phyloP scores from a whole-genome alignment of 2,113 vertebrate species.

The zebrafish (Danio rerio) region DNA sequence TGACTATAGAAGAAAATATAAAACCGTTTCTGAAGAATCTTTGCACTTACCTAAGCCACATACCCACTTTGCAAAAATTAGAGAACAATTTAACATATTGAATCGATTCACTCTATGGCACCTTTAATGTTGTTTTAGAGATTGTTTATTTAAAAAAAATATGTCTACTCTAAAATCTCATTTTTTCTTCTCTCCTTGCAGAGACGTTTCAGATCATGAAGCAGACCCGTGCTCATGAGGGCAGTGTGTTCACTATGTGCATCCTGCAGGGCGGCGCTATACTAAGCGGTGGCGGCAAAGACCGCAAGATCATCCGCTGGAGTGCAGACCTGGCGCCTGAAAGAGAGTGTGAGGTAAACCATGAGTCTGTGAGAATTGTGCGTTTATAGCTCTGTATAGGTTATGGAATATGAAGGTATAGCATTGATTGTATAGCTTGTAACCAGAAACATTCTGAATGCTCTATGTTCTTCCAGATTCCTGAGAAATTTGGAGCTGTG shows the following conservation, averaged over 20 bases:
- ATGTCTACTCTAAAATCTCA: not conserved
- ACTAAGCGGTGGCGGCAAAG: constrained; percentile 90
- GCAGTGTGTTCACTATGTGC: constrained; percentile 89
- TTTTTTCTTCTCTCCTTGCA: constrained; percentile 58
- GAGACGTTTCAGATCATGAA: constrained; percentile 90
- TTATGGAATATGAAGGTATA: no score
- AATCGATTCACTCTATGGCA: no score
- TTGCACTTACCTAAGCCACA: no score
- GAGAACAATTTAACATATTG: no score
- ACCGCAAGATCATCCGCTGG: constrained; percentile 88
- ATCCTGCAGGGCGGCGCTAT: constrained; percentile 81
- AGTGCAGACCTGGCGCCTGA: constrained; percentile 81
- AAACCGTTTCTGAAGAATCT: no score
- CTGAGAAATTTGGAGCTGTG: constrained; percentile 85
- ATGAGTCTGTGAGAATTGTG: not conserved
- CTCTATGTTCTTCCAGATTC: constrained; percentile 74
- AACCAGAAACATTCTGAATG: not conserved
- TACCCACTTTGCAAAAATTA: no score
- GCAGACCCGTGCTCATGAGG: constrained; percentile 88
- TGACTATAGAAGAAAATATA: no score
- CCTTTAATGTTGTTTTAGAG: no score
- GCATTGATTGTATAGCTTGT: not conserved
- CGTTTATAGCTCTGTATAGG: not conserved
- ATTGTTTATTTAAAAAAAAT: not conserved
- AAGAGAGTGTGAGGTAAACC: constrained; percentile 87